Evolutionary conservation across 2,113 vertebrate species (phyloP).

Genomic region (Alces alces): DNA sequence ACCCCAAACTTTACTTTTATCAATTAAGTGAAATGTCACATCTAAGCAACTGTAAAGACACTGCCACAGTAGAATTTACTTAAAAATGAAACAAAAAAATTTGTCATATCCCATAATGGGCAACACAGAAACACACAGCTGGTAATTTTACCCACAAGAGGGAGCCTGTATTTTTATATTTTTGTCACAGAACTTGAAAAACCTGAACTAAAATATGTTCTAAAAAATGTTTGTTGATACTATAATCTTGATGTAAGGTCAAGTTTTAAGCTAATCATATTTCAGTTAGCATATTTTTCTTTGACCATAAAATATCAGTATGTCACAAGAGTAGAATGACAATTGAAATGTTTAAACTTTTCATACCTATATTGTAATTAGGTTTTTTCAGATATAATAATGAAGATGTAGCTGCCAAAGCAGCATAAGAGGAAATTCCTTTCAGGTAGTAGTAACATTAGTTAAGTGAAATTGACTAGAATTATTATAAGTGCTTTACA

Average conservation of each 20-base stretch:
- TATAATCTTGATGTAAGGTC: neutral
- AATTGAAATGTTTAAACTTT: neutral
- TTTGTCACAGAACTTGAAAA: slow-evolving; percentile 35
- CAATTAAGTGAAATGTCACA: neutral
- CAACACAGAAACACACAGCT: slow-evolving; percentile 36
- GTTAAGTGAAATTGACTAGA: neutral
- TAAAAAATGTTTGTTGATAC: neutral
- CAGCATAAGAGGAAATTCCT: neutral
- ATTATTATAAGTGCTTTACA: neutral
- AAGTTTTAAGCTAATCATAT: neutral
- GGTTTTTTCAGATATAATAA: slow-evolving; percentile 45
- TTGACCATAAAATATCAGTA: neutral
- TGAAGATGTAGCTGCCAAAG: neutral
- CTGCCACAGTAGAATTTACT: neutral
- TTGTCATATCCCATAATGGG: neutral
- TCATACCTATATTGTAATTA: slow-evolving; percentile 11
- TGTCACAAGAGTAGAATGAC: neutral
- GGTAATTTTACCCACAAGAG: slow-evolving; percentile 69
- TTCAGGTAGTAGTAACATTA: neutral
- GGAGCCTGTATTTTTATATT: slow-evolving; percentile 65
- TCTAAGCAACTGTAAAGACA: neutral
- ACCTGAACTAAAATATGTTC: slow-evolving; percentile 39
- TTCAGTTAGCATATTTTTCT: neutral
- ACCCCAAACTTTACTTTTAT: neutral
- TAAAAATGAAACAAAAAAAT: neutral